Evolutionary conservation across 2,113 vertebrate species (phyloP), one percentile per base, ranked within the genome.

Genomic region (Otolemur garnettii): DNA sequence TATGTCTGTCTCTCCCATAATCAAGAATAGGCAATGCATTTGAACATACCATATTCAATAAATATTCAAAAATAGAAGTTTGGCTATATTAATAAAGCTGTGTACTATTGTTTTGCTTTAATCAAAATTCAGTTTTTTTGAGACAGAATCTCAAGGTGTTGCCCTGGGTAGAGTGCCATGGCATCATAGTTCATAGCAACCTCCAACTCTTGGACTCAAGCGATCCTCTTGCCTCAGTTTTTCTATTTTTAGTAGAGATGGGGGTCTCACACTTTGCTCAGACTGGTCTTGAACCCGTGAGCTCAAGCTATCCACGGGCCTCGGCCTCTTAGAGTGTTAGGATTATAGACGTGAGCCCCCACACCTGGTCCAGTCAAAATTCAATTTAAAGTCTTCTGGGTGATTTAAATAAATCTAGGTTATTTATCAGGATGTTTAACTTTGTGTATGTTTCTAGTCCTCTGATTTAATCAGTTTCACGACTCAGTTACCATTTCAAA

Each of bases 41-140:
- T 89, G 59, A 13, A 78, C 0, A 60, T 28, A 69, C 33, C 30
- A 22, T 33, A 94, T 66, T 86, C 62, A 68, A 74, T 35, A 89
- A 79, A 81, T 22, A 82, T 9, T 75, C 86, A 90, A 86, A 92
- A 92, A 84, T 79, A n/a, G 82, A 90, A 64, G 22, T 62, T 28
- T 80, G 22, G 5, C n/a, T 79, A 64, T 19, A 88, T 60, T 87
- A 64, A 94, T 35, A 75, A 92, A 93, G 59, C 28, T 82, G 33
- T 42, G 26, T 69, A 79, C 45, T 86, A 18, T 19, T 22, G 33
- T 71, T 95, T 59, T 82, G 30, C 55, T 89, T 72, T 64, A 93
- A 68, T 13, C 28, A 84, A 81, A 88, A 57, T 92, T 89, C 93
- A 83, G 68, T 24, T 50, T 50, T 50, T 50, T 50, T 8, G 45